Evolutionary conservation across 2,113 vertebrate species (phyloP).

Genomic region (Dasypus novemcinctus): DNA sequence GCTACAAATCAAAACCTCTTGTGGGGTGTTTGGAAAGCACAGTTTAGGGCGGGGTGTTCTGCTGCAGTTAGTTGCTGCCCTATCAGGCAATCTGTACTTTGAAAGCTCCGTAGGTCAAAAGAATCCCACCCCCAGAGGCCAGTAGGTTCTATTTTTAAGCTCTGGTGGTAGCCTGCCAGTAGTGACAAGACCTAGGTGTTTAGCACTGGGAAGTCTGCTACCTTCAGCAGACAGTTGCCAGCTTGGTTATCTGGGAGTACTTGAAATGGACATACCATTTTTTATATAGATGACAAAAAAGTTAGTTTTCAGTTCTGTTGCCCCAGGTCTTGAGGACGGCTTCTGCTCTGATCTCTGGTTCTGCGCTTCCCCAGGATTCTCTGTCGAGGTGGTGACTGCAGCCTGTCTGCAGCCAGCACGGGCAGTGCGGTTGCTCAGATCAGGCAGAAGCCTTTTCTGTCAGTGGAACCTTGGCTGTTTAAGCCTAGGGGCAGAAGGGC

Average conservation of each 20-base stretch:
- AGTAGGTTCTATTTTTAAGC: background rate
- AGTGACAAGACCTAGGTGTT: background rate
- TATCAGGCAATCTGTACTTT: background rate
- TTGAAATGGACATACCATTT: background rate
- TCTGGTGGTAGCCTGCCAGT: background rate
- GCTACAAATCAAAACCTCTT: background rate
- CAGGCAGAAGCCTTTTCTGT: background rate
- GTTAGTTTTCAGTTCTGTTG: background rate
- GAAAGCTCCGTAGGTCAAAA: background rate
- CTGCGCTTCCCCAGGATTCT: background rate
- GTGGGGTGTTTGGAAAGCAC: background rate
- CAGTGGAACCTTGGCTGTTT: background rate
- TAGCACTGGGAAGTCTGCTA: background rate
- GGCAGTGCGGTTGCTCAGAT: background rate
- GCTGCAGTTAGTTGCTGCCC: background rate
- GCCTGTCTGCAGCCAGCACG: background rate
- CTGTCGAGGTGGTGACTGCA: background rate
- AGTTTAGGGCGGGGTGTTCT: background rate
- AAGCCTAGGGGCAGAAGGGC: background rate
- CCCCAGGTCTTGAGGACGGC: background rate
- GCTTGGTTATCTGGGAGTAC: background rate
- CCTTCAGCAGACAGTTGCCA: background rate
- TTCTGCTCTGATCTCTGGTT: background rate
- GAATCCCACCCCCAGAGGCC: background rate
- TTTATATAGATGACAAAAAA: background rate